Percentiles rank a stretch among this genome's conserved stretches.
Evolutionary conservation across 2,113 vertebrate species (phyloP).

Genomic region (Seriola rivoliana): DNA sequence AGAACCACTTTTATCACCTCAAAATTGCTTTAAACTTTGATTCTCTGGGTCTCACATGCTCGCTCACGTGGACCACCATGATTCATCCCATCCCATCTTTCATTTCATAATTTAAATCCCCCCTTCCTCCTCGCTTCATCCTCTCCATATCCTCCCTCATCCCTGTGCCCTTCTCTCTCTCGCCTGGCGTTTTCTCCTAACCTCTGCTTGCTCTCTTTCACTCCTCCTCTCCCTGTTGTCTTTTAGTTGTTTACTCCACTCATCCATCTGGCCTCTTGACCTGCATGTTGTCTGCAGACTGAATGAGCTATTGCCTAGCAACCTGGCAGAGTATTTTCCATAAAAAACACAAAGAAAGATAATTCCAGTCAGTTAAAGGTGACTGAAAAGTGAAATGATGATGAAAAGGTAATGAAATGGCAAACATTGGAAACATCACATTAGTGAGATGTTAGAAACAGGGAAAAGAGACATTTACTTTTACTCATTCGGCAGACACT

Average conservation of each 20-base stretch:
- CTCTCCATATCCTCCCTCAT: constrained; percentile 46
- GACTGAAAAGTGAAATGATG: not conserved
- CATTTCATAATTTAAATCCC: constrained; percentile 50
- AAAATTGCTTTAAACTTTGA: not conserved
- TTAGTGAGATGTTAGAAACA: not conserved
- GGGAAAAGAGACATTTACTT: not conserved
- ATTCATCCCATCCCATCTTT: constrained; percentile 39
- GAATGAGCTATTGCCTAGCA: constrained; percentile 49
- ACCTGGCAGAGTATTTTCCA: not conserved
- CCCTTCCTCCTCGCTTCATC: constrained; percentile 51
- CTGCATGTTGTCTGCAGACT: constrained; percentile 34
- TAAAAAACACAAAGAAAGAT: not conserved
- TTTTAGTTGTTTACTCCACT: constrained; percentile 45
- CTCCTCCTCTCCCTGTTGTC: constrained; percentile 43
- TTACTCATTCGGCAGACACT: too few relatives aligned
- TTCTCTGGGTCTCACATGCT: constrained; percentile 26
- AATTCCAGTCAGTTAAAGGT: not conserved
- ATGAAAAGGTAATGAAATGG: not conserved
- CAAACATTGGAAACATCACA: not conserved
- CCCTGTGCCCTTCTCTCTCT: constrained; percentile 12
- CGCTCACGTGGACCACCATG: constrained; percentile 36
- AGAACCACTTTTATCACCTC: not conserved
- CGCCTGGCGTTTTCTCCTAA: constrained; percentile 2
- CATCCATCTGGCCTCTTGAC: constrained; percentile 43
- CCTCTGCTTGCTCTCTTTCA: constrained; percentile 6